A percentile compares a stretch with the other conserved stretches of the same genome.
Conservation (phyloP, 2,888 invertebrate genomes). For the Melangyna quadrimaculata region DNA sequence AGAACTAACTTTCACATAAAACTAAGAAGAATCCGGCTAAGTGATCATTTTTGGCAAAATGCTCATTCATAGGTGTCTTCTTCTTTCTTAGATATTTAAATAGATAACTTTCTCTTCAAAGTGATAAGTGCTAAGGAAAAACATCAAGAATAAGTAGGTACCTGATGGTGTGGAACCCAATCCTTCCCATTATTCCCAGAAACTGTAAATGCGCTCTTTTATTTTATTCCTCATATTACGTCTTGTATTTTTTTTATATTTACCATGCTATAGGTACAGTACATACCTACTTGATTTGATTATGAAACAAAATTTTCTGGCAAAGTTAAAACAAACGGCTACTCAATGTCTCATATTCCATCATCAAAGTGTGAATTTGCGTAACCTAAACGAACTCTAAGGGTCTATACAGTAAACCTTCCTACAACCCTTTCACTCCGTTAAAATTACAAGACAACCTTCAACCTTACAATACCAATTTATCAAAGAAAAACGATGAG, state of each 20-base stretch:
- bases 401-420: no score
- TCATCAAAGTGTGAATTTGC: slow-evolving; percentile 18
- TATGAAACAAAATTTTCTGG: neutral
- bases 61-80: no score
- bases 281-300: neutral
- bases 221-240: neutral
- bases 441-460: slow-evolving; percentile 11
- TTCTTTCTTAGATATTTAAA: no score
- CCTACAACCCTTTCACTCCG: neutral
- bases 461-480: neutral
- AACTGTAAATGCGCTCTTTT: neutral
- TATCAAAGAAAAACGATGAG: slow-evolving; percentile 2
- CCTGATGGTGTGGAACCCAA: neutral
- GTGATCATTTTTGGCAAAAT: no score
- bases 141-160: neutral
- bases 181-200: neutral
- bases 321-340: neutral
- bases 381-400: slow-evolving; percentile 7
- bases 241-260: neutral
- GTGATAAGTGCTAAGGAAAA: neutral
- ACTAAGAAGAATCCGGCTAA: no score
- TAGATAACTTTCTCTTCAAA: neutral
- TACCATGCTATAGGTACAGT: neutral
- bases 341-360: slow-evolving; percentile 2
- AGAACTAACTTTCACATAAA: no score